phyloP scores from a whole-genome alignment of 2,797 vertebrate genomes.

The Odontamblyopus lacepedii region DNA sequence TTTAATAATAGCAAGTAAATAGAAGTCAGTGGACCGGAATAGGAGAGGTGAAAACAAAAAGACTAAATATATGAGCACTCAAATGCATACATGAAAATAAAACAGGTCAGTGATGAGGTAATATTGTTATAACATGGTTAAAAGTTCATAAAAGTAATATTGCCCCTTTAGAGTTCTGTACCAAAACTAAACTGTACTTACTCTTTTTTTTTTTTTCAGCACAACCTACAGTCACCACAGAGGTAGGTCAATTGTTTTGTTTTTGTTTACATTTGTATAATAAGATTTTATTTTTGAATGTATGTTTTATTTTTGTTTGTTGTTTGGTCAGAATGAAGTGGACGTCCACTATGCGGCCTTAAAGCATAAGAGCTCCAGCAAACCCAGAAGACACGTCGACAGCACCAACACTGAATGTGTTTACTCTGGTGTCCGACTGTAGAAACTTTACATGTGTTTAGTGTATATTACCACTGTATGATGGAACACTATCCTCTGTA shows the following conservation, averaged over 20 bases:
- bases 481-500: too few relatives aligned
- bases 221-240: not conserved
- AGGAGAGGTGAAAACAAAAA: too few relatives aligned
- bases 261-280: not conserved
- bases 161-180: not conserved
- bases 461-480: too few relatives aligned
- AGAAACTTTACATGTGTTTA: slow-evolving; percentile 7
- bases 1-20: too few relatives aligned
- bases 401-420: slow-evolving; percentile 15
- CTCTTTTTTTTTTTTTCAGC: not conserved
- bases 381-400: slow-evolving; percentile 12
- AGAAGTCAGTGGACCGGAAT: too few relatives aligned
- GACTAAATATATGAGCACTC: too few relatives aligned
- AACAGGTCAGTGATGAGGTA: too few relatives aligned
- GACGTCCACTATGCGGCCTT: slow-evolving; percentile 43
- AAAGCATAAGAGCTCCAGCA: slow-evolving; percentile 1
- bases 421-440: slow-evolving; percentile 35
- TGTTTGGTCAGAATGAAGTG: slow-evolving; percentile 6
- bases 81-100: too few relatives aligned
- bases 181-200: not conserved
- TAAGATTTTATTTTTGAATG: not conserved
- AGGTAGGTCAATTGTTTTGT: slow-evolving; percentile 3
- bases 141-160: too few relatives aligned
- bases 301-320: not conserved
- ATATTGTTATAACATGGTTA: too few relatives aligned